Evolutionary conservation across 2,113 vertebrate species (phyloP).

Genomic region (Larimichthys polyactis): DNA sequence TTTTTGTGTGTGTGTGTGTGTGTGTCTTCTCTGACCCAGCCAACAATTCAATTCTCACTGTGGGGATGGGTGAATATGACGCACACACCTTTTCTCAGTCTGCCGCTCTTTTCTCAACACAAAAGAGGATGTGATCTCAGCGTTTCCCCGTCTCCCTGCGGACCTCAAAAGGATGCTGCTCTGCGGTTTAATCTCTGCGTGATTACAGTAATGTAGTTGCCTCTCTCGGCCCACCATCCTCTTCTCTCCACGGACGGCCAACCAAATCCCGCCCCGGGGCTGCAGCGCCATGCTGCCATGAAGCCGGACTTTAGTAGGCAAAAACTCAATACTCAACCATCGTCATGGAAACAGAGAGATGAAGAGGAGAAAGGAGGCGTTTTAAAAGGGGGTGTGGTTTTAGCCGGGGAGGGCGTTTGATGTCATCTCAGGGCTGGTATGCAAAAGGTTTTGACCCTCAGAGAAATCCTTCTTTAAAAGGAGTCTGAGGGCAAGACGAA

Average conservation of each 20-base stretch:
- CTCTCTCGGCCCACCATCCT: constrained; percentile 13
- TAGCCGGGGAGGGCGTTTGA: constrained; percentile 39
- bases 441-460: constrained; percentile 43
- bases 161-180: constrained; percentile 58
- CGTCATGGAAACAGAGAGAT: constrained; percentile 65
- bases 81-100: constrained; percentile 3
- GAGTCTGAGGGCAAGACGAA: constrained; percentile 3
- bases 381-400: constrained; percentile 19
- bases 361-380: constrained; percentile 1
- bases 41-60: constrained; percentile 15
- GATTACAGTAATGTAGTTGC: constrained; percentile 65
- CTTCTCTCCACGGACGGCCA: constrained; percentile 27
- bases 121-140: constrained; percentile 63
- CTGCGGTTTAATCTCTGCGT: constrained; percentile 66
- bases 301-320: constrained; percentile 36
- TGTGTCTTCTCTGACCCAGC: constrained; percentile 8
- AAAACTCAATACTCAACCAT: constrained; percentile 36
- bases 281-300: constrained; percentile 8
- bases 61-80: neutral
- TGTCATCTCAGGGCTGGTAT: constrained; percentile 52
- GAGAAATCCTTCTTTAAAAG: constrained; percentile 47
- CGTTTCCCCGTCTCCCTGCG: constrained; percentile 39
- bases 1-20: constrained; percentile 4
- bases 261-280: constrained; percentile 54
- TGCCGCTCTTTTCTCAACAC: constrained; percentile 18